Percentiles rank a stretch among this genome's conserved stretches.
Conservation (phyloP, 2,797 vertebrate species). For the Sparus aurata region DNA sequence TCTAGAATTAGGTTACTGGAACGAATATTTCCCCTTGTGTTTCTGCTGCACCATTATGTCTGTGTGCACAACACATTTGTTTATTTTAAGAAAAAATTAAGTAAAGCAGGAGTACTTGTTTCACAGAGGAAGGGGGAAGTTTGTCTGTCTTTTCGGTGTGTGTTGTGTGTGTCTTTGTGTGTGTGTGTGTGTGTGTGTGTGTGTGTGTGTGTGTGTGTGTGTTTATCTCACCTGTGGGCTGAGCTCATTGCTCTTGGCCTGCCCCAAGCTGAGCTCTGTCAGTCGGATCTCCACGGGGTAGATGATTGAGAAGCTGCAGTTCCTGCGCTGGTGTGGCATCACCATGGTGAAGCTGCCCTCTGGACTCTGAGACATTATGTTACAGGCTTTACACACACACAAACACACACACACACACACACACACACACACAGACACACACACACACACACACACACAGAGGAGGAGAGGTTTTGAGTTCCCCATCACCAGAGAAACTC, state of each 20-base stretch:
- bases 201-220: slow-evolving; percentile 14
- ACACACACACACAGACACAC: slow-evolving; percentile 46
- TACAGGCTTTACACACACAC: slow-evolving; percentile 88
- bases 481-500: slow-evolving; percentile 69
- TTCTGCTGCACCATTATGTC: not conserved
- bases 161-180: not conserved
- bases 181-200: not conserved
- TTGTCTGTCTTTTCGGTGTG: not conserved
- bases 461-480: slow-evolving; percentile 58
- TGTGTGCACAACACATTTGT: not conserved
- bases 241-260: slow-evolving; percentile 83
- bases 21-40: not conserved
- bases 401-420: slow-evolving; percentile 43
- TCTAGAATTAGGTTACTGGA: not conserved
- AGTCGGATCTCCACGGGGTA: slow-evolving; percentile 94
- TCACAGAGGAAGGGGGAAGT: not conserved
- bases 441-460: slow-evolving; percentile 44
- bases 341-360: slow-evolving; percentile 96
- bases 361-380: slow-evolving; percentile 96
- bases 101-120: not conserved
- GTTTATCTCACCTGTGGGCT: slow-evolving; percentile 69
- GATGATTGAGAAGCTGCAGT: slow-evolving; percentile 98
- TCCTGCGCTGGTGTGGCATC: slow-evolving; percentile 91
- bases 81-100: not conserved
- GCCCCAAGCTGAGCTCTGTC: slow-evolving; percentile 92